Percentiles rank a stretch among this genome's conserved stretches.
phyloP scores from a whole-genome alignment of 2,113 vertebrate genomes.

The Parus major region DNA sequence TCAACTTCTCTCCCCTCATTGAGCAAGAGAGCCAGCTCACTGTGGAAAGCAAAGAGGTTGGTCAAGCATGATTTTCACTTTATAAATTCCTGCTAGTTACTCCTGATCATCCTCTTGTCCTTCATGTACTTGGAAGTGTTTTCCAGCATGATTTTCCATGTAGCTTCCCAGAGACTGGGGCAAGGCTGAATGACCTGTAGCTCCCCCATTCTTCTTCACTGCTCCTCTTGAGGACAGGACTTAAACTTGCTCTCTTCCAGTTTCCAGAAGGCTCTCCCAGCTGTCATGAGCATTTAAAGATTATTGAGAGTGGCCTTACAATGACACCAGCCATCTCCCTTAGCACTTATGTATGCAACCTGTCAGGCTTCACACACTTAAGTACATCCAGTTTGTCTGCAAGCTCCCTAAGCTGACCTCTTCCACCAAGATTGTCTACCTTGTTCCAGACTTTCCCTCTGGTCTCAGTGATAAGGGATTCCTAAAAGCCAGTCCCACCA shows the following conservation, averaged over 20 bases:
- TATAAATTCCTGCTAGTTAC: not conserved
- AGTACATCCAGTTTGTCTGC: not conserved
- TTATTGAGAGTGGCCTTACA: not conserved
- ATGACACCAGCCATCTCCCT: not conserved
- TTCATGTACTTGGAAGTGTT: not conserved
- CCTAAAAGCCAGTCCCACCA: not conserved
- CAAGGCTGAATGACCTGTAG: not conserved
- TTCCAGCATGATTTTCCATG: not conserved
- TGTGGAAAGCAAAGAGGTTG: not conserved
- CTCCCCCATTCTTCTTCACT: not conserved
- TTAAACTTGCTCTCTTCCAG: not conserved
- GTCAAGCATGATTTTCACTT: not conserved
- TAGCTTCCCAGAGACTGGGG: not conserved
- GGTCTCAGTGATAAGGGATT: not conserved
- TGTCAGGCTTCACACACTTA: not conserved
- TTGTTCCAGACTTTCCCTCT: not conserved
- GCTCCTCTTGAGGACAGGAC: not conserved
- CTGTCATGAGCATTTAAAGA: not conserved
- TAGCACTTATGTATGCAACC: not conserved
- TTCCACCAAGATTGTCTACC: not conserved
- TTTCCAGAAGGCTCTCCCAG: not conserved
- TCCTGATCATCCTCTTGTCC: not conserved
- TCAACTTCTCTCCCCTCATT: not conserved
- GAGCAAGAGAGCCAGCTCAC: not conserved
- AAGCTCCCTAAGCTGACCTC: not conserved